These are phyloP conservation scores for Aquatica leii DNA, from an alignment of 2,888 invertebrate species.

Conservation along the genomic window DNA sequence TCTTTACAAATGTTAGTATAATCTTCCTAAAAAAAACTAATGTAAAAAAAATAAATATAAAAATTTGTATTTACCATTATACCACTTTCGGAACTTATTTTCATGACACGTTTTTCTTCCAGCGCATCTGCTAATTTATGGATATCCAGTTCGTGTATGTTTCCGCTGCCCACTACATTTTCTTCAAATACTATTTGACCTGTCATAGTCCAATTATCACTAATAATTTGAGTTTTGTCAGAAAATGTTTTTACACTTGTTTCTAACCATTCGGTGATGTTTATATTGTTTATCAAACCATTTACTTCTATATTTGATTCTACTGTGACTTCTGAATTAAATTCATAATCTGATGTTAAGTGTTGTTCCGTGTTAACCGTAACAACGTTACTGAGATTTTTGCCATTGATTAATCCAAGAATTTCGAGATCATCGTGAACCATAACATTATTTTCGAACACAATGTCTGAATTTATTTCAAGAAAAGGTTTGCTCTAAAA, in stretches of 20 bases:
- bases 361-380: slow-evolving; percentile 56
- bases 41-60: too few species aligned
- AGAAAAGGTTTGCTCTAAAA: slow-evolving; percentile 54
- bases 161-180: slow-evolving; percentile 52
- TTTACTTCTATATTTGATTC: slow-evolving; percentile 45
- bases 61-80: slow-evolving; percentile 48
- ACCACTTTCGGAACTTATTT: slow-evolving; percentile 46
- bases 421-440: slow-evolving; percentile 51
- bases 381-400: slow-evolving; percentile 56
- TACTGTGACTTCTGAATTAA: slow-evolving; percentile 47
- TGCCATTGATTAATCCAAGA: slow-evolving; percentile 55
- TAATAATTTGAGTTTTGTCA: slow-evolving; percentile 57
- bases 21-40: slow-evolving; percentile 53
- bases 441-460: slow-evolving; percentile 57
- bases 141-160: slow-evolving; percentile 55
- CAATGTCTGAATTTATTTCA: slow-evolving; percentile 57
- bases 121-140: slow-evolving; percentile 49
- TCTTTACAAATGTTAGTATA: slow-evolving; percentile 54
- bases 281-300: slow-evolving; percentile 56
- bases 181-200: slow-evolving; percentile 57
- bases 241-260: slow-evolving; percentile 54
- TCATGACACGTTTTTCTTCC: slow-evolving; percentile 45
- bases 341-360: slow-evolving; percentile 52
- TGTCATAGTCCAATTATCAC: slow-evolving; percentile 61
- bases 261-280: slow-evolving; percentile 60